Conservation (phyloP, 2,113 vertebrate species). For the Pao palembangensis region DNA sequence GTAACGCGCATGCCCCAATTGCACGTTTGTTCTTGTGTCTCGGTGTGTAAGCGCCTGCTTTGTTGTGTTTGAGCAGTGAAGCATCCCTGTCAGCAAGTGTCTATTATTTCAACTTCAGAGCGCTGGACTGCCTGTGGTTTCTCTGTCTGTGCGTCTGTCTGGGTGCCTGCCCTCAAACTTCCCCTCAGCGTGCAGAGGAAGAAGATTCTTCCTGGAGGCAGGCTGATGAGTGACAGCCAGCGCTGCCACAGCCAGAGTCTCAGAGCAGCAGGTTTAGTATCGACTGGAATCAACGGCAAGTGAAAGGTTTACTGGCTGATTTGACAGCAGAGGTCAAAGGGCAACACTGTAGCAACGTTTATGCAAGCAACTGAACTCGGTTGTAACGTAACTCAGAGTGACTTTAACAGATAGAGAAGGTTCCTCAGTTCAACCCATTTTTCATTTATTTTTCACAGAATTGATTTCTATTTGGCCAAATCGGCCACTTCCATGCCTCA, state of each 20-base stretch:
- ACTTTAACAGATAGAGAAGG: too few species aligned
- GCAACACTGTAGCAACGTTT: neutral
- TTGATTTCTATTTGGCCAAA: conserved; percentile 76
- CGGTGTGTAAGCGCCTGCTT: conserved; percentile 54
- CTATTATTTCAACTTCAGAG: conserved; percentile 59
- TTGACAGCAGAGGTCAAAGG: conserved; percentile 36
- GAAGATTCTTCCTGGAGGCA: conserved; percentile 57
- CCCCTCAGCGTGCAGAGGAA: conserved; percentile 44
- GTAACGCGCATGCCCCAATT: conserved; percentile 1
- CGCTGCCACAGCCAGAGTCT: conserved; percentile 37
- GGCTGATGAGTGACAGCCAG: conserved; percentile 40
- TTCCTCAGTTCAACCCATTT: conserved; percentile 36
- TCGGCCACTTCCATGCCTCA: conserved; percentile 63
- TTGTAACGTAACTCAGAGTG: too few species aligned
- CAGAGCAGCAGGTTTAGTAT: conserved; percentile 21
- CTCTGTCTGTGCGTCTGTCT: conserved; percentile 60
- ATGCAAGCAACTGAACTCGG: too few species aligned
- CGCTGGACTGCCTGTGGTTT: conserved; percentile 55
- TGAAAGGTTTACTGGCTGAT: conserved; percentile 30
- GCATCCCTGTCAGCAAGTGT: conserved; percentile 59
- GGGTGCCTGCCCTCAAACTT: conserved; percentile 52
- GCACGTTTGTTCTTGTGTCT: conserved; percentile 48
- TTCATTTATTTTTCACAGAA: conserved; percentile 62
- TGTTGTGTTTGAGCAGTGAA: conserved; percentile 68
- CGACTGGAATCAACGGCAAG: conserved; percentile 19